phyloP scores from a whole-genome alignment of 23 tunicate species.

The Pegea sp. region DNA sequence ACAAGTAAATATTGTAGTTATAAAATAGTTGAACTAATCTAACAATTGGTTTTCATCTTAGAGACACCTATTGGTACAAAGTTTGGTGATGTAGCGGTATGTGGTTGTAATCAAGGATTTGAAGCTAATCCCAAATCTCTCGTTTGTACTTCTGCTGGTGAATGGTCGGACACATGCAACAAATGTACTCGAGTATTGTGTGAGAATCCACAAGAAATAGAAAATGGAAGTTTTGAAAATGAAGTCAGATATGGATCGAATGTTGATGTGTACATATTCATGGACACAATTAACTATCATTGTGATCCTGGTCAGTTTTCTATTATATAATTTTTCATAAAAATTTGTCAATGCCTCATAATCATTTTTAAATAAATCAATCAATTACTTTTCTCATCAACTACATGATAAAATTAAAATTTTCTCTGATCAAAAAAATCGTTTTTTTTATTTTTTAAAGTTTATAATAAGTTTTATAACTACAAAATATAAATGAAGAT shows the following conservation, averaged over 20 bases:
- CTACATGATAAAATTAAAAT: no score
- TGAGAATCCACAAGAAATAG: slow-evolving; percentile 15
- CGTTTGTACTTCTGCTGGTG: slow-evolving; percentile 19
- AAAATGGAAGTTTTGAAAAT: slow-evolving; percentile 15
- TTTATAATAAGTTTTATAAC: no score
- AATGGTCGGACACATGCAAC: slow-evolving; percentile 32
- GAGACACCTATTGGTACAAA: no score
- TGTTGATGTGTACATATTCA: not conserved
- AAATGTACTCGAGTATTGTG: slow-evolving; percentile 25
- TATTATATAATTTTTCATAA: no score
- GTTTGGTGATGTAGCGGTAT: slow-evolving; percentile 20
- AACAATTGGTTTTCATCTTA: no score
- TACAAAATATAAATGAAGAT: no score
- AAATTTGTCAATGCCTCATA: no score
- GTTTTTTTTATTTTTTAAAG: no score
- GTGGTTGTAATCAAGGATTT: slow-evolving; percentile 27
- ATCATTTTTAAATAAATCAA: no score
- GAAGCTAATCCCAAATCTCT: slow-evolving; percentile 4
- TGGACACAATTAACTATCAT: not conserved
- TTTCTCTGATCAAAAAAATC: no score
- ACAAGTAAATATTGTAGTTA: slow-evolving; percentile 12
- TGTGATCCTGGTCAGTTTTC: not conserved
- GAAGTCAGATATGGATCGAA: not conserved
- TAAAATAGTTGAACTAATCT: not conserved
- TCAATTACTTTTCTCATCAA: no score